These are phyloP conservation scores for Teleogryllus oceanicus DNA, from an alignment of 2,888 invertebrate genomes.

Conservation along the genomic window DNA sequence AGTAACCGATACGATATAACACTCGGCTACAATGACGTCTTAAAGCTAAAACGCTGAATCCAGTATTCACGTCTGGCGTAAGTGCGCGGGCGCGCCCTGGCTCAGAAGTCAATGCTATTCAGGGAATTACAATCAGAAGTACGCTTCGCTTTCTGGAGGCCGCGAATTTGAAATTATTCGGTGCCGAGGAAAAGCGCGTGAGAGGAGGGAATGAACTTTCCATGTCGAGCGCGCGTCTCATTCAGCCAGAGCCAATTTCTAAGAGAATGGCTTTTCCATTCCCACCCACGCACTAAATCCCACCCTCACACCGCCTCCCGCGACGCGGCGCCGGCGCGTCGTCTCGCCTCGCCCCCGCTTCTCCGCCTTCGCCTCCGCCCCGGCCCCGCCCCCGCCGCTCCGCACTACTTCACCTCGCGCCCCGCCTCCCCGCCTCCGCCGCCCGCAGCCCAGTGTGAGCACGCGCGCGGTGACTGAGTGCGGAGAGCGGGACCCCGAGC, in stretches of 20 bases:
- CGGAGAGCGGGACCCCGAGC: too few species aligned
- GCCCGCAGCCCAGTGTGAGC: too few species aligned
- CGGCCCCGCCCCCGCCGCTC: background rate
- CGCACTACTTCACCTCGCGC: background rate
- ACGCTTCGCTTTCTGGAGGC: background rate
- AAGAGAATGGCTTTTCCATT: constrained; percentile 4
- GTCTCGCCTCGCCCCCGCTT: background rate
- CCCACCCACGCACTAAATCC: constrained; percentile 9
- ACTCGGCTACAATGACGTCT: background rate
- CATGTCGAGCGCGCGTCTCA: constrained; percentile 3
- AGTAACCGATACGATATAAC: background rate
- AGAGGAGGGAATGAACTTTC: constrained; percentile 18
- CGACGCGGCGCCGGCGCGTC: background rate
- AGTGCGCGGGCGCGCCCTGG: too few species aligned
- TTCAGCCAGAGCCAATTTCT: constrained; percentile 7
- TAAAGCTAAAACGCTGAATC: background rate
- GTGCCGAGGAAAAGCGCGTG: constrained; percentile 2
- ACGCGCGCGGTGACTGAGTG: too few species aligned
- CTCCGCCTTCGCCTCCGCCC: background rate
- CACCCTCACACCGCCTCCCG: background rate
- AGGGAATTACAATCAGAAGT: constrained; percentile 18
- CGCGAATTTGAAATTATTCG: background rate
- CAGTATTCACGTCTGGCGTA: too few species aligned
- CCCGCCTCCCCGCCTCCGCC: background rate
- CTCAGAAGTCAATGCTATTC: background rate